Evolutionary conservation across 2,797 vertebrate genomes (phyloP), one percentile per base, ranked within the genome.

Genomic region (Scarus forsteni): DNA sequence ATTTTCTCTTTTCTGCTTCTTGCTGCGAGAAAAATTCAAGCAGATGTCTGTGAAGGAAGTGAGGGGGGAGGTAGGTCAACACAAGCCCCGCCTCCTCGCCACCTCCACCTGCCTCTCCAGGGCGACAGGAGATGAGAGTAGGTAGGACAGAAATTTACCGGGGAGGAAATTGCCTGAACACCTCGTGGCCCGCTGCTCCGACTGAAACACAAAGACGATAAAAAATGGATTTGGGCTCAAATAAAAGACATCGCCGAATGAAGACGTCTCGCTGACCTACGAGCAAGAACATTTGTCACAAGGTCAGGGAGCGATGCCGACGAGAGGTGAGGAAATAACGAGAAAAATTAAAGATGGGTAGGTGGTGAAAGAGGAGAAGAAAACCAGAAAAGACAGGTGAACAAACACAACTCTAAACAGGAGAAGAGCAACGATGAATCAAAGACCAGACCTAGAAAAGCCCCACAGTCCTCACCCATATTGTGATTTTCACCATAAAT

Each of bases 251-350:
- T 56, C 73, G 77, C 53, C n/a, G 42, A 73, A 62, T 66, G 75
- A 79, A 86, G 75, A 90, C 12, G 61, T 52, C 71, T 78, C 19
- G 46, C 69, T 71, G 69, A 65, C 76, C 74, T 87, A 75, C 19
- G 66, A 77, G 70, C 44, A 54, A 73, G 44, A 61, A 82, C 84
- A 89, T 89, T 88, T 77, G 56, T 89, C 86, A 85, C 36, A 27
- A 74, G 75, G 70, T 63, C 27, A 42, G 61, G 60, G 65, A 63
- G 60, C 53, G 54, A 60, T 35, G 73, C 49, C 70, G 54, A 42
- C 46, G 48, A 40, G 58, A 77, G 50, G 62, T 11, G 60, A 27
- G 57, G 38, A 75, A 69, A 61, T 10, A 42, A 61, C 34, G 44
- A 27, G 63, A 60, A 76, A 59, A 45, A 68, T 50, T 5, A 43